phyloP scores from a whole-genome alignment of 2,113 vertebrate species.

The Mandrillus leucophaeus region DNA sequence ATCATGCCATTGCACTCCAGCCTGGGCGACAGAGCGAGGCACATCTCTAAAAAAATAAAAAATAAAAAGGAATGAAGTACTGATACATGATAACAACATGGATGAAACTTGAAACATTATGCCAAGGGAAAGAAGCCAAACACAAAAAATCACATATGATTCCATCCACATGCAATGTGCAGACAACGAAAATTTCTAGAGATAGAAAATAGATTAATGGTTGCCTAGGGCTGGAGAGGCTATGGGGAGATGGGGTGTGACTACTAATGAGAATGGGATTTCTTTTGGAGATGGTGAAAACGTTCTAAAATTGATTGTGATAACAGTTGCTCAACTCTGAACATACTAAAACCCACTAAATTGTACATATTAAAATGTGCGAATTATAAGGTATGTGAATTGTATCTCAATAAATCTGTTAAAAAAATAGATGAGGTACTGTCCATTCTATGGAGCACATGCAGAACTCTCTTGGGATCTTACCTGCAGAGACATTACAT shows the following conservation, averaged over 20 bases:
- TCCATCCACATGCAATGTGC: not conserved
- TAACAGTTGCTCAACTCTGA: not conserved
- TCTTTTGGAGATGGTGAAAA: not conserved
- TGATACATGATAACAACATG: not conserved
- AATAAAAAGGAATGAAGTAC: not conserved
- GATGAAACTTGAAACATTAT: not conserved
- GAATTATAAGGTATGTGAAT: not conserved
- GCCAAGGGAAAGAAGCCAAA: not conserved
- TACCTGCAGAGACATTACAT: not conserved
- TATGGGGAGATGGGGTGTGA: not conserved
- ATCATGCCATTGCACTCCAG: no score
- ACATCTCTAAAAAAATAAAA: no score
- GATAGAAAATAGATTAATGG: not conserved
- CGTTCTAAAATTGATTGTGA: conserved; percentile 3
- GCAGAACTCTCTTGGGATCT: not conserved
- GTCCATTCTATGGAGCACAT: not conserved
- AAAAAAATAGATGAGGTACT: not conserved
- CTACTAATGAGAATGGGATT: not conserved
- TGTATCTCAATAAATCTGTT: not conserved
- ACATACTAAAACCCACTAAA: not conserved
- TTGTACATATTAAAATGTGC: conserved; percentile 17
- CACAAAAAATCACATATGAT: not conserved
- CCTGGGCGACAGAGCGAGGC: no score
- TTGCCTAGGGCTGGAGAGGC: not conserved
- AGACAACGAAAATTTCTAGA: not conserved